A percentile compares a stretch with the other conserved stretches of the same genome.
Evolutionary conservation across 2,797 vertebrate genomes (phyloP).

Genomic region (Platyrinchus mystaceus): DNA sequence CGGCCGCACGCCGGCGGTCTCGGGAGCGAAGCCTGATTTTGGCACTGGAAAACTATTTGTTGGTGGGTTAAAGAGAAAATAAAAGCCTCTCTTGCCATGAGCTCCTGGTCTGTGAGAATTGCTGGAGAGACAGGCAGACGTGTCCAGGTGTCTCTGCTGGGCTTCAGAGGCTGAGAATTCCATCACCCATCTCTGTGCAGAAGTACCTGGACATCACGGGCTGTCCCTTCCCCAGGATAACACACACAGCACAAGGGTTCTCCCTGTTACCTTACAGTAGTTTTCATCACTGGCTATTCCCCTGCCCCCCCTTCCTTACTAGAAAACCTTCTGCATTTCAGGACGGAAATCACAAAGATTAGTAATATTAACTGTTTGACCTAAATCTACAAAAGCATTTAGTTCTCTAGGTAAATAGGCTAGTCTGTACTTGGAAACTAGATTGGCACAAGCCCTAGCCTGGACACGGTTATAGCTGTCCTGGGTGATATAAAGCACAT

Average conservation of each 20-base stretch:
- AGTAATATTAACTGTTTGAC: background rate
- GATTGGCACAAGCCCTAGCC: background rate
- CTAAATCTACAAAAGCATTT: background rate
- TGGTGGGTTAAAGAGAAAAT: background rate
- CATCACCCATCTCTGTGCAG: background rate
- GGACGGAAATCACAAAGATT: background rate
- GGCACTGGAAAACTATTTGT: background rate
- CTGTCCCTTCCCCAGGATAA: background rate
- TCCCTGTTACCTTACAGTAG: background rate
- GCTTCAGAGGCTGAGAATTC: background rate
- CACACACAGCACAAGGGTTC: accelerated
- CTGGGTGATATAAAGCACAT: accelerated
- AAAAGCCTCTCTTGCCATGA: background rate
- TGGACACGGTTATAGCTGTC: background rate
- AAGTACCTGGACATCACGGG: accelerated
- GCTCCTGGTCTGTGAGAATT: background rate
- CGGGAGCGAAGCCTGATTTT: background rate
- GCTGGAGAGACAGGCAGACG: background rate
- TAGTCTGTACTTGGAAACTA: background rate
- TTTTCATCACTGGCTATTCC: background rate
- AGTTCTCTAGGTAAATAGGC: background rate
- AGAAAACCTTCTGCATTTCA: background rate
- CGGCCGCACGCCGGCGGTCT: background rate
- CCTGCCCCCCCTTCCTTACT: background rate
- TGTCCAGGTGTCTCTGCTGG: background rate